Conservation (phyloP, 2,113 vertebrate genomes). For the Caranx ignobilis region DNA sequence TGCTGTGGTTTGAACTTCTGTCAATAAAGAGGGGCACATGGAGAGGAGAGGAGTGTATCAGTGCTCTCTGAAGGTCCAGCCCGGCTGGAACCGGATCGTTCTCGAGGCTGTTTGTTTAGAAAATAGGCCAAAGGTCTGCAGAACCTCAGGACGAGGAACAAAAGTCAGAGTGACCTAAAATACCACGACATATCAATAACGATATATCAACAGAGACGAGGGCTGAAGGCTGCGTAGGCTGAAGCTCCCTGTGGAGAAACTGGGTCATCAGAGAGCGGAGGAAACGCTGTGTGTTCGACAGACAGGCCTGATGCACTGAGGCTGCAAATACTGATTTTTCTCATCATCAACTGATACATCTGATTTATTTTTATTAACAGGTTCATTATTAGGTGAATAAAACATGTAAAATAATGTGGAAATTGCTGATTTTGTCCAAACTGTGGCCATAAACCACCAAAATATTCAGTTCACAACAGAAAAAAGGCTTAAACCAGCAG, state of each 20-base stretch:
- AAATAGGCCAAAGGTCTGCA: slow-evolving; percentile 51
- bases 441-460: too few species aligned
- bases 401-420: too few species aligned
- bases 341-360: too few species aligned
- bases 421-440: too few species aligned
- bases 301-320: too few species aligned
- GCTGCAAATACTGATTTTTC: background rate
- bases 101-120: slow-evolving; percentile 52
- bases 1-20: slow-evolving; percentile 1
- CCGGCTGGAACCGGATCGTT: slow-evolving; percentile 53
- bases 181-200: background rate
- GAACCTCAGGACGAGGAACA: background rate
- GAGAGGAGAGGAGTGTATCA: background rate
- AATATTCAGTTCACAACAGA: too few species aligned
- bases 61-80: background rate
- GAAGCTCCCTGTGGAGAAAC: background rate
- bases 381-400: too few species aligned
- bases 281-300: background rate
- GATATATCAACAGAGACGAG: slow-evolving; percentile 7
- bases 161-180: slow-evolving; percentile 10
- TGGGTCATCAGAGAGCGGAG: background rate
- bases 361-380: background rate
- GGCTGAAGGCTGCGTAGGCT: background rate
- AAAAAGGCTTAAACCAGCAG: too few species aligned
- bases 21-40: slow-evolving; percentile 6